Evolutionary conservation across 2,888 invertebrate genomes (phyloP).

Genomic region (Stegana nigrithorax): DNA sequence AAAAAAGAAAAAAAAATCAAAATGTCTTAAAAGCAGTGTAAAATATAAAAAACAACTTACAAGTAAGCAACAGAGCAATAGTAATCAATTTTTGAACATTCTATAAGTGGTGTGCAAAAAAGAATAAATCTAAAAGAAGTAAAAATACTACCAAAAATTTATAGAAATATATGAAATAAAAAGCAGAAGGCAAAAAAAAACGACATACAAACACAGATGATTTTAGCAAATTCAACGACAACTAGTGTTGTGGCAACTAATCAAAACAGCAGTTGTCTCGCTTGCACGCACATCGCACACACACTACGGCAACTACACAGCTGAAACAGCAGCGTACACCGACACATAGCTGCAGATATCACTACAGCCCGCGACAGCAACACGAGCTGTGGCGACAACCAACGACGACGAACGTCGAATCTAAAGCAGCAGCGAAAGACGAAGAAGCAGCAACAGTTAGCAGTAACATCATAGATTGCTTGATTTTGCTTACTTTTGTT

Average conservation of each 20-base stretch:
- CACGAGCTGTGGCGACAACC: not conserved
- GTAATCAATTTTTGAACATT: not conserved
- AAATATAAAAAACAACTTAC: not conserved
- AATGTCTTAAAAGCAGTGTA: not conserved
- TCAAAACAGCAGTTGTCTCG: slow-evolving; percentile 57
- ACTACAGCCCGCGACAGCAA: not conserved
- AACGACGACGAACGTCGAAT: not conserved
- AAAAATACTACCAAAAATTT: not conserved
- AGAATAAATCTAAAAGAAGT: slow-evolving; percentile 8
- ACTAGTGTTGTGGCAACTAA: slow-evolving; percentile 43
- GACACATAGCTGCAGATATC: slow-evolving; percentile 28
- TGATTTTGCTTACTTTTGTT: slow-evolving; percentile 13
- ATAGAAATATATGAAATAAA: slow-evolving; percentile 19
- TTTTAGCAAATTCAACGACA: slow-evolving; percentile 49
- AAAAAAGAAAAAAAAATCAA: not conserved
- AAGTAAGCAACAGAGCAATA: not conserved
- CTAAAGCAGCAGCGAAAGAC: not conserved
- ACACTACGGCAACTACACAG: slow-evolving; percentile 23
- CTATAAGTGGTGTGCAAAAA: not conserved
- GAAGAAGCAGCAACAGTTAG: not conserved
- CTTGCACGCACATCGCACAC: slow-evolving; percentile 41
- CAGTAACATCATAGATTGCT: slow-evolving; percentile 1
- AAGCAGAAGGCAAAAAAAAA: slow-evolving; percentile 39
- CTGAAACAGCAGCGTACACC: slow-evolving; percentile 3
- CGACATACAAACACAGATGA: slow-evolving; percentile 58